These are phyloP conservation scores for Deilephila porcellus DNA, from an alignment of 2,888 invertebrate genomes.

Conservation along the genomic window DNA sequence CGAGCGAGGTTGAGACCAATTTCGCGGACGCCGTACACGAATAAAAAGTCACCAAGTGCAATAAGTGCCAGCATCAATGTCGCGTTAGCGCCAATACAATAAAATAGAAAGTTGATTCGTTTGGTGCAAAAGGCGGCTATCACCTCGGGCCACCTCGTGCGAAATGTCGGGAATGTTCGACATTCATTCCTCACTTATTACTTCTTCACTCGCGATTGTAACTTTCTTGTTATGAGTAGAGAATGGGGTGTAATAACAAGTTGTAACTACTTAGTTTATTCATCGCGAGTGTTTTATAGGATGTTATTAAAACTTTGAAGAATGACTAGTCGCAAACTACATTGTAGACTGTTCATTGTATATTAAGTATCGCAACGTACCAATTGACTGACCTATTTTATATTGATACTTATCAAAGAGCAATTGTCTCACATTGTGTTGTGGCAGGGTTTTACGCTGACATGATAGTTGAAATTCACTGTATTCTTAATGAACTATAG, in stretches of 20 bases:
- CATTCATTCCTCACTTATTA: constrained; percentile 18
- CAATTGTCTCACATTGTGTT: neutral
- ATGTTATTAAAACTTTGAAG: constrained; percentile 9
- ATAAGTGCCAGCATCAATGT: constrained; percentile 81
- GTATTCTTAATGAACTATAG: too few relatives aligned
- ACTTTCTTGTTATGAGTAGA: constrained; percentile 21
- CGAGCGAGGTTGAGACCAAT: constrained; percentile 56
- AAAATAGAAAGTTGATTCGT: constrained; percentile 79
- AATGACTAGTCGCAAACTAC: neutral
- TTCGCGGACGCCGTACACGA: constrained; percentile 55
- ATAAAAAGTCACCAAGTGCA: constrained; percentile 74
- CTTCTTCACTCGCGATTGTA: constrained; percentile 13
- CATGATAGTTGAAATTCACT: neutral
- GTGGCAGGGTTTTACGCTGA: neutral
- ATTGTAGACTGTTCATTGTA: constrained; percentile 11
- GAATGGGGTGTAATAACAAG: constrained; percentile 12
- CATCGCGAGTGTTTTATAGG: constrained; percentile 3
- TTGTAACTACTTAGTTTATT: constrained; percentile 6
- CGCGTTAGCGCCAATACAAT: constrained; percentile 80
- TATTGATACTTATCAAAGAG: neutral
- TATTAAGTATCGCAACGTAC: neutral
- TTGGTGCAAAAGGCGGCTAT: constrained; percentile 54
- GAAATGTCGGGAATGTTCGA: constrained; percentile 22
- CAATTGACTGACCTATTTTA: constrained; percentile 3
- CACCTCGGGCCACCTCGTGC: constrained; percentile 3